Evolutionary conservation across 2,113 vertebrate genomes (phyloP).

Genomic region (Salvelinus alpinus): DNA sequence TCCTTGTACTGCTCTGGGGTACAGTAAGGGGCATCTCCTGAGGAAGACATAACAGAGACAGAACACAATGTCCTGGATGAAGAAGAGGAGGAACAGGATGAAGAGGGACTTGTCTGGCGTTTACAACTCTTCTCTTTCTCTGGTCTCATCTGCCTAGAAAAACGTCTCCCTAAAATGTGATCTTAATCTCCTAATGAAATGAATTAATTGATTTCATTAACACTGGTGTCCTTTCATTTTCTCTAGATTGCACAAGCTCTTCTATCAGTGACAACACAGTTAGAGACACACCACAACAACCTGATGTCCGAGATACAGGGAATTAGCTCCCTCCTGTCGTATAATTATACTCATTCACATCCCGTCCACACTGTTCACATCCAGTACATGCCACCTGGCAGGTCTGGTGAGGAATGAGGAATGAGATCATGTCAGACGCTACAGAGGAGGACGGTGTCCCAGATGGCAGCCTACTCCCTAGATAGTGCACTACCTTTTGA

Average conservation of each 20-base stretch:
- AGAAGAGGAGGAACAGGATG: neutral
- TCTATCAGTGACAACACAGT: neutral
- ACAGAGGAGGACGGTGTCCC: too few relatives aligned
- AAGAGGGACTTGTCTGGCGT: constrained; percentile 19
- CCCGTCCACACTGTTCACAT: constrained; percentile 8
- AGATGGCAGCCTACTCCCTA: too few relatives aligned
- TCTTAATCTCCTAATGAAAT: constrained; percentile 14
- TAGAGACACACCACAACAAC: neutral
- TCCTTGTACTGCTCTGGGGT: constrained; percentile 99
- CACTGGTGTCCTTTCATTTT: constrained; percentile 12
- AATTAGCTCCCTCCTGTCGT: neutral
- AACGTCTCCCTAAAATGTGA: constrained; percentile 29
- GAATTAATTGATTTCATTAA: constrained; percentile 45
- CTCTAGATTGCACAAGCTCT: neutral
- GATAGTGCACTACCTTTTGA: too few relatives aligned
- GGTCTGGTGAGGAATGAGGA: neutral
- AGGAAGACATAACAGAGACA: constrained; percentile 35
- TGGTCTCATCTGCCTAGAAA: constrained; percentile 30
- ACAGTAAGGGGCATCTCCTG: constrained; percentile 96
- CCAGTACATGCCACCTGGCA: constrained; percentile 15
- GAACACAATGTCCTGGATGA: constrained; percentile 36
- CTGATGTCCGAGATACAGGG: constrained; percentile 2
- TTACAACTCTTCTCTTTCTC: too few relatives aligned
- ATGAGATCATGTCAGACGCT: too few relatives aligned
- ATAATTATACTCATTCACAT: constrained; percentile 11